These are phyloP conservation scores for Hirundo rustica DNA, from an alignment of 2,797 vertebrate species.

Conservation along the genomic window DNA sequence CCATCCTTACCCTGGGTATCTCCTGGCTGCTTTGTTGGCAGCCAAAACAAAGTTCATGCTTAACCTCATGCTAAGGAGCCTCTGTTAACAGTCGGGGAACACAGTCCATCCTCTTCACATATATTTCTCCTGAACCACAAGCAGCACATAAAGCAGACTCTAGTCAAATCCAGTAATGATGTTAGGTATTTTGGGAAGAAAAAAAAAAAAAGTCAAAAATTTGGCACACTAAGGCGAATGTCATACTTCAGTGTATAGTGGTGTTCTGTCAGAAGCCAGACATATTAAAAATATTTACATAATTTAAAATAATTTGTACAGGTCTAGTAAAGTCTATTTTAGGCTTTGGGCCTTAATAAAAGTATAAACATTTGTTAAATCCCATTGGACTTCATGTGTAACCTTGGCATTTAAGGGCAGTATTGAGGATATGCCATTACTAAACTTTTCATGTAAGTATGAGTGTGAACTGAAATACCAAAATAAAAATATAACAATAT, in stretches of 20 bases:
- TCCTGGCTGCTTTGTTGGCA: constrained; percentile 35
- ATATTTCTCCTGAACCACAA: constrained; percentile 27
- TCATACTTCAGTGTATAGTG: constrained; percentile 67
- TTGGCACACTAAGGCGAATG: constrained; percentile 49
- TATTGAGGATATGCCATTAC: constrained; percentile 59
- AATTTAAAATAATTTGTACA: constrained; percentile 79
- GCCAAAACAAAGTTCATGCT: constrained; percentile 21
- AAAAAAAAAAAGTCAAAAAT: constrained; percentile 39
- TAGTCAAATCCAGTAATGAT: constrained; percentile 62
- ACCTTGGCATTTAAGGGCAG: constrained; percentile 64
- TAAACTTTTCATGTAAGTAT: constrained; percentile 59
- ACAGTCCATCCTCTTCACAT: not conserved
- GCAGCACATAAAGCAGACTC: constrained; percentile 58
- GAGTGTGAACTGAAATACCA: constrained; percentile 63
- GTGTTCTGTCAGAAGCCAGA: constrained; percentile 74
- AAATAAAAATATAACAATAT: constrained; percentile 66
- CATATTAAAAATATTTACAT: constrained; percentile 78
- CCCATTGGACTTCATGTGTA: constrained; percentile 57
- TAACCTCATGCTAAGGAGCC: constrained; percentile 40
- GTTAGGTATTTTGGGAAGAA: constrained; percentile 64
- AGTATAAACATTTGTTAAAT: constrained; percentile 69
- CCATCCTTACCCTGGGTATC: constrained; percentile 16
- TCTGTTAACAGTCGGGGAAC: not conserved
- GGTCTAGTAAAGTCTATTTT: constrained; percentile 76
- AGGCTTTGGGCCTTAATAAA: constrained; percentile 64